Conservation (phyloP, 2,797 vertebrate species). For the Chaetophractus vellerosus region DNA sequence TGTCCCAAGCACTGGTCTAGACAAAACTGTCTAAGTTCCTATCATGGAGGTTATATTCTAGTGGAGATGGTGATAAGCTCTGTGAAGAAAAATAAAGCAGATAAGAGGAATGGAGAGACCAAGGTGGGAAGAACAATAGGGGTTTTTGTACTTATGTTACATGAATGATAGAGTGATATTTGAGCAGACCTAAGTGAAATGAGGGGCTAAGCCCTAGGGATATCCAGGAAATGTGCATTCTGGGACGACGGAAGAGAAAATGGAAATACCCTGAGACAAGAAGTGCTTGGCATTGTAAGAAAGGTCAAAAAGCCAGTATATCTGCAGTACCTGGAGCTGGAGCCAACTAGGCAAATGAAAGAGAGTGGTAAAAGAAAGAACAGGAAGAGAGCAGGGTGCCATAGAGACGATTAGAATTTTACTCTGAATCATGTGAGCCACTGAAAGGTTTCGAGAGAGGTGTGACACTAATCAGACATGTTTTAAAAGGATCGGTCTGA, state of each 20-base stretch:
- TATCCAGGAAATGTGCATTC: not conserved
- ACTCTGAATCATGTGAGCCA: not conserved
- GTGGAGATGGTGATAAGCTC: not conserved
- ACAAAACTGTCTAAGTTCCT: not conserved
- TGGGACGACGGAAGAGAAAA: not conserved
- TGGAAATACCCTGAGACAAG: not conserved
- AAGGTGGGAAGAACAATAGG: not conserved
- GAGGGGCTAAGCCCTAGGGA: not conserved
- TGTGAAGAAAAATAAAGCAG: constrained; percentile 18
- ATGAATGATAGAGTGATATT: not conserved
- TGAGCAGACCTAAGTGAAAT: constrained; percentile 13
- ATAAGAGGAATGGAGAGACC: not conserved
- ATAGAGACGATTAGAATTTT: not conserved
- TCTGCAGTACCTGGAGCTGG: not conserved
- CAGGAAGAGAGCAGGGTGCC: not conserved
- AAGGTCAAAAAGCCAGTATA: not conserved
- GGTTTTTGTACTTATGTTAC: not conserved
- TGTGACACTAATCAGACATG: not conserved
- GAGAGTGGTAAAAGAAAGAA: not conserved
- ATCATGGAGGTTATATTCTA: not conserved
- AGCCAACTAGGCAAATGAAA: not conserved
- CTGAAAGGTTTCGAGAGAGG: not conserved
- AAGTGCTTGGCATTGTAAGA: not conserved
- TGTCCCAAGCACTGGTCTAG: not conserved
- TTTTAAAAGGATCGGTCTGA: constrained; percentile 7